Evolutionary conservation across 64 coral and sea anemone genomes (phyloP).

Genomic region (Montipora cactus): DNA sequence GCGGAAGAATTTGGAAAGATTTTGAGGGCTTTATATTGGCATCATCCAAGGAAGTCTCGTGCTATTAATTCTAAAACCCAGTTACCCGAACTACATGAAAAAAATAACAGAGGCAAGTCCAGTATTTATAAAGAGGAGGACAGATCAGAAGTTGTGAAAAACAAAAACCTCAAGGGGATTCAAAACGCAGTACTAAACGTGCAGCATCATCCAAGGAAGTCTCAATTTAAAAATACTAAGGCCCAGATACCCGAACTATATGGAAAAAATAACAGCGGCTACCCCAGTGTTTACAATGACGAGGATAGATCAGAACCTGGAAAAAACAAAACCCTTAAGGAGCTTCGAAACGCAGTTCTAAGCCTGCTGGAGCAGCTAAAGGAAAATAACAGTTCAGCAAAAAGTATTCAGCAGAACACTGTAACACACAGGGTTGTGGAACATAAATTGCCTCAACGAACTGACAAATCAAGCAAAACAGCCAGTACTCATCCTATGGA

Average conservation of each 20-base stretch:
- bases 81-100: background rate
- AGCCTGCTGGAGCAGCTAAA: background rate
- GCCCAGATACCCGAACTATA: background rate
- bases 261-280: background rate
- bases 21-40: slow-evolving; percentile 6
- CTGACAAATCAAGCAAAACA: background rate
- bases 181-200: background rate
- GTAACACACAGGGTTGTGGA: background rate
- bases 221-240: background rate
- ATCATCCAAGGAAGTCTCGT: background rate
- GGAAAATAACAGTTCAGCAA: background rate
- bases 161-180: slow-evolving; percentile 16
- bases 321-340: slow-evolving; percentile 35
- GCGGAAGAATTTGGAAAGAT: slow-evolving; percentile 9
- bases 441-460: background rate
- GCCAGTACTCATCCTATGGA: background rate
- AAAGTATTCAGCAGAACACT: background rate
- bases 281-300: background rate
- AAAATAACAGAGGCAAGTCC: background rate
- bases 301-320: background rate
- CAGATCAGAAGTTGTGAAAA: slow-evolving; percentile 13
- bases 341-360: slow-evolving; percentile 33
- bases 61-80: slow-evolving; percentile 10
- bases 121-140: background rate
- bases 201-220: background rate